Evolutionary conservation across 2,797 vertebrate genomes (phyloP), one percentile per base, ranked within the genome.

Genomic region (Arnoldichthys spilopterus): DNA sequence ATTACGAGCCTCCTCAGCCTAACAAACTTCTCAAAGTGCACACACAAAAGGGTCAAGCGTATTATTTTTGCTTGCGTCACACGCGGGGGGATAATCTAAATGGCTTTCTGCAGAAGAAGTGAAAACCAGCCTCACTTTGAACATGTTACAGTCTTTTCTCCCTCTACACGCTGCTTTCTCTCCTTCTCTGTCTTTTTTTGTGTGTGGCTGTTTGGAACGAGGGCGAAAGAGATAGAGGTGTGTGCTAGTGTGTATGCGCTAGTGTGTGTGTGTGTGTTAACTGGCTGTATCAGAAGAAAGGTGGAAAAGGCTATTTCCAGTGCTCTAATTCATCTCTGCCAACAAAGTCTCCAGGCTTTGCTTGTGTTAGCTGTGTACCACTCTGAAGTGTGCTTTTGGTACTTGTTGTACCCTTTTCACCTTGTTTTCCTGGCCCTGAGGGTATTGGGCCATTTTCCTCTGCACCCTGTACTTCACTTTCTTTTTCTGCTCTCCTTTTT

Each of bases 21-120:
- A 94, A 94, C 93, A 94, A 94, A 94, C 93, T 95, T 96, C 94
- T 95, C 93, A 95, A 95, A 94, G 93, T 95, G 89, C 84, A 81
- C 90, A 90, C 90, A 95, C 84, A 93, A 95, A 94, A 89, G 94
- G 94, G 94, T 95, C 94, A 94, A 92, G 92, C 89, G 91, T 93
- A 94, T 94, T 94, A 94, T 94, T 95, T 94, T 92, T 88, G 87
- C 88, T 92, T 92, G 89, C 89, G 90, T 94, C 92, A 91, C 87
- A 90, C 67, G 85, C 20, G 85, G 86, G 86, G 76, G 87, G 91
- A 91, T 89, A 89, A 91, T 90, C 89, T 92, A 93, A 94, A 94
- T 90, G 91, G 93, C 82, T 88, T 93, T 89, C 89, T 88, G 86
- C 32, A n/a, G 61, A 90, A 93, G 91, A 92, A 91, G 88, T 90